Base-by-base conservation (phyloP, 2,113 vertebrate genomes). In the Sceloporus tristichus region DNA sequence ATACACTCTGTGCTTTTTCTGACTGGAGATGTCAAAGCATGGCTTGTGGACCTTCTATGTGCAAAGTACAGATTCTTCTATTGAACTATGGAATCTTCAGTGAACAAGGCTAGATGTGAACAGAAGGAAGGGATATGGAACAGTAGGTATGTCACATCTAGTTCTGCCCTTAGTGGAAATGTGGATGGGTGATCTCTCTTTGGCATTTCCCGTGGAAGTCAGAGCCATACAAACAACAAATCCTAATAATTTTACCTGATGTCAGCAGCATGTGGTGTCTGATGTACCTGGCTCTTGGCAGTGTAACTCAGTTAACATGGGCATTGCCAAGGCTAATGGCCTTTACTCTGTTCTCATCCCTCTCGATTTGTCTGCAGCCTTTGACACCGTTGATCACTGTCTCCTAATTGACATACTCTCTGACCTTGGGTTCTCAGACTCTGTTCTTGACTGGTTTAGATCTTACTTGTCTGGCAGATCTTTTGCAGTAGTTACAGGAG, bases 81-180 rank as follows among this genome's bases (percentile, higher is more conserved):
- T 6, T 85, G 54, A 38, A 5, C 7, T 75, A 19, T 62, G 34
- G 34, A n/a, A 25, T 29, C 9, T 40, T 19, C 27, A 18, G 4
- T 66, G 77, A n/a, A 85, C 14, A n/a, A 53, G 40, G 54, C 13
- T 54, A 74, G 68, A 73, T 5, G 9, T 27, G 70, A 34, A 11
- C n/a, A 79, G n/a, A 9, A 81, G 59, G 65, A 82, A 53, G 14
- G 48, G n/a, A 6, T 23, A 70, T 66, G 14, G 48, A n/a, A 6
- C 66, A 70, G 19, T 2, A 2, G 18, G 2, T 6, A 7, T 4
- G 19, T 21, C 40, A 6, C 40, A 54, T 68, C 66, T 53, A 29
- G 82, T 82, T 73, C 85, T 92, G 82, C 56, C 65, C 73, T 94
- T 87, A 79, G 53, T 70, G 90, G 86, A 88, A 66, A 11, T 54